These are phyloP conservation scores for Gulo gulo DNA, from an alignment of 2,113 vertebrate genomes.

Conservation along the genomic window DNA sequence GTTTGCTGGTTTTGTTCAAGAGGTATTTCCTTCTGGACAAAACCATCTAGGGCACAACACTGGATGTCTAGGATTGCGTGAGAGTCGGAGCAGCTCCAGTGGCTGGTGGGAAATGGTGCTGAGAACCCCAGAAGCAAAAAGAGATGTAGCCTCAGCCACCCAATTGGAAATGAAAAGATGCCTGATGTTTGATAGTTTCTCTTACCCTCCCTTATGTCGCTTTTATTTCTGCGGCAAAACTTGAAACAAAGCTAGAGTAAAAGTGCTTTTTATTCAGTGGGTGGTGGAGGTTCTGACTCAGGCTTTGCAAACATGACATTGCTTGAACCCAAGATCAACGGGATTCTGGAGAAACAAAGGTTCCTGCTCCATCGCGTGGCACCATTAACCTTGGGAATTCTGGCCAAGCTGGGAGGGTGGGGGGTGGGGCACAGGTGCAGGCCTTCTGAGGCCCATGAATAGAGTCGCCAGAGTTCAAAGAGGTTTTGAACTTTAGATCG, in stretches of 20 bases:
- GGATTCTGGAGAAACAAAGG: slow-evolving; percentile 37
- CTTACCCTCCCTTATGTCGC: not conserved
- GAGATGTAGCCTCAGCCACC: not conserved
- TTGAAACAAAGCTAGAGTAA: slow-evolving; percentile 54
- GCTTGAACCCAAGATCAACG: slow-evolving; percentile 2
- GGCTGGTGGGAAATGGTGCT: not conserved
- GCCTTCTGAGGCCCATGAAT: slow-evolving; percentile 3
- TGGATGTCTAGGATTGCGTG: not conserved
- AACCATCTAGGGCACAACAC: not conserved
- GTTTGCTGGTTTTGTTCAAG: not conserved
- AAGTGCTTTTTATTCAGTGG: slow-evolving; percentile 58
- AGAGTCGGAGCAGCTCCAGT: not conserved
- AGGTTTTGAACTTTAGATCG: slow-evolving; percentile 34
- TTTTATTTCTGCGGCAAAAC: slow-evolving; percentile 56
- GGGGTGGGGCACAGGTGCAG: slow-evolving; percentile 27
- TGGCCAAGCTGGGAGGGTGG: not conserved
- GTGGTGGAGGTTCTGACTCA: slow-evolving; percentile 66
- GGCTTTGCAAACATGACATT: slow-evolving; percentile 62
- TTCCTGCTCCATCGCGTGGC: not conserved
- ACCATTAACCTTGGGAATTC: not conserved
- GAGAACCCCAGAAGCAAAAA: not conserved
- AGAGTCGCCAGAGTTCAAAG: slow-evolving; percentile 45
- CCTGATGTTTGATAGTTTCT: not conserved
- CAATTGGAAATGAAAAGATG: slow-evolving; percentile 31
- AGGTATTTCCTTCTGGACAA: slow-evolving; percentile 14